Percentiles rank a stretch among this genome's conserved stretches.
These are phyloP conservation scores for Rhagoletis pomonella DNA, from an alignment of 1,140 invertebrate species.

Conservation along the genomic window DNA sequence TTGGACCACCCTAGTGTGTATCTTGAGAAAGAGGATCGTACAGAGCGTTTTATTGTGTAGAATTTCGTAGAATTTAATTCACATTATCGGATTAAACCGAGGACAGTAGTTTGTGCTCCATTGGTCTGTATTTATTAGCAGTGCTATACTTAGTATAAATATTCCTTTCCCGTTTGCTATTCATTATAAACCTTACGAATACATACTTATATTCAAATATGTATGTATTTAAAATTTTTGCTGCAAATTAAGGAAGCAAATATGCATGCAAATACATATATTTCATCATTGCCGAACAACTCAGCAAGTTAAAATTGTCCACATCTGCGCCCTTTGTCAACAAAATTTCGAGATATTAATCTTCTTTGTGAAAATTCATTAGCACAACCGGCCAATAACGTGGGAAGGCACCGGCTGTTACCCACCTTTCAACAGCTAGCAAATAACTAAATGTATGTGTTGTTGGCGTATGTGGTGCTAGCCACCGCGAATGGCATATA, in stretches of 20 bases:
- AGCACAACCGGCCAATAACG: background rate
- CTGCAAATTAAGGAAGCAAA: background rate
- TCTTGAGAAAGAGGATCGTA: too few species aligned
- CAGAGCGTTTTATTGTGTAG: too few species aligned
- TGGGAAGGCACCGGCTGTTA: slow-evolving; percentile 9
- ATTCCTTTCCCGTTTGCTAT: too few species aligned
- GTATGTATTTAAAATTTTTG: too few species aligned
- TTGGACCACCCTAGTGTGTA: too few species aligned
- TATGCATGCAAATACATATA: background rate
- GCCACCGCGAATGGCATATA: background rate
- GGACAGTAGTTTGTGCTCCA: too few species aligned
- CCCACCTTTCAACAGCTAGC: background rate
- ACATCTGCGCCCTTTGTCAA: background rate
- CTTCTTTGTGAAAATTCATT: background rate
- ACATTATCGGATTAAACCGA: too few species aligned
- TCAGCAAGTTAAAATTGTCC: background rate
- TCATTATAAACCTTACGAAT: too few species aligned
- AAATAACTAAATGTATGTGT: slow-evolving; percentile 26
- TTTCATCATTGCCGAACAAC: background rate
- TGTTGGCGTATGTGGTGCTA: background rate
- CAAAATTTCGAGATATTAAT: background rate
- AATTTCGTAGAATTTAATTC: too few species aligned
- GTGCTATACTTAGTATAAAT: too few species aligned
- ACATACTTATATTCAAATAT: too few species aligned
- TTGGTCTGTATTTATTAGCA: too few species aligned